Evolutionary conservation across 2,888 invertebrate species (phyloP), one percentile per base, ranked within the genome.

Genomic region (Chydorus sphaericus): DNA sequence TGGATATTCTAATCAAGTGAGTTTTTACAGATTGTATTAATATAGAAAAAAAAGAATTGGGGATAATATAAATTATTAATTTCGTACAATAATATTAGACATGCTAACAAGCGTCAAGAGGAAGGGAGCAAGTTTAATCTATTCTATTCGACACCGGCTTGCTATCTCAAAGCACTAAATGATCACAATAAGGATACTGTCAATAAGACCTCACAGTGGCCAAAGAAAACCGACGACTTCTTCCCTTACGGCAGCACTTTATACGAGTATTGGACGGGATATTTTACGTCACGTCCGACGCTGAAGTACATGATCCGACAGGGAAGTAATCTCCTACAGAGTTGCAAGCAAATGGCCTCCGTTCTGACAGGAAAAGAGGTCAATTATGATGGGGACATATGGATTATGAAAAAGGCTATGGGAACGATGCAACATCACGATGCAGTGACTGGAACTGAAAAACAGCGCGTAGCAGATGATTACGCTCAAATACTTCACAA

Each of bases 231-330:
- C 1, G 89, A 91, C 62, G 93, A 93, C 65, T 92, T 91, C 73
- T 90, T 93, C 69, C 93, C 93, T 0, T 93, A 89, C 70, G 87
- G 91, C 1, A 84, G 84, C 54, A 85, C 85, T 66, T 77, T 81
- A 0, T 83, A 90, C 63, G 76, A 87, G 0, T 96, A 82, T 66
- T 98, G 96, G 97, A 91, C 93, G 0, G 97, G 96, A 0, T 91
- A 87, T 65, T 91, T 81, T 65, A 83, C 85, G 0, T 89, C 89
- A 0, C 74, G 88, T 11, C 88, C 89, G 0, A 82, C 86, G 0
- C 72, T 84, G 2, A 90, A 90, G 65, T 80, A 78, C 59, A 85
- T 79, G 62, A 86, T 87, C 66, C 74, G 87, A 26, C 71, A 78
- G 58, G 83, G 82, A 1, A 88, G 87, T 63, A 81, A 80, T 62